Evolutionary conservation across 2,113 vertebrate genomes (phyloP).

Genomic region (Melanerpes aurifrons): DNA sequence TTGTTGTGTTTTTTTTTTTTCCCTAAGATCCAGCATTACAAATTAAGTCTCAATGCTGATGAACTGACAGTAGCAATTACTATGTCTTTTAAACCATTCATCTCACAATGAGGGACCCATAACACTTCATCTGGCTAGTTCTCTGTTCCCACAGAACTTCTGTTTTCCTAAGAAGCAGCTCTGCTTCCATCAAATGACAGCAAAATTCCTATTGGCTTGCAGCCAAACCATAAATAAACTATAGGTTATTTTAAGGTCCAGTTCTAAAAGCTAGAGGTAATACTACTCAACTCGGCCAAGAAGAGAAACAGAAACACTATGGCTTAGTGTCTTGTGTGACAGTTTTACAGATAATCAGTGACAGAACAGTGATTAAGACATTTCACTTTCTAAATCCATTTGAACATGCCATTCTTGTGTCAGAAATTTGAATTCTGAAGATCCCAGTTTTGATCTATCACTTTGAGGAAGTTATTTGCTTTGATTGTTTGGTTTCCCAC

Average conservation of each 20-base stretch:
- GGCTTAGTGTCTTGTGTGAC: background rate
- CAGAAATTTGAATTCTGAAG: background rate
- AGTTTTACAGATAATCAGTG: background rate
- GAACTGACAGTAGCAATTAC: background rate
- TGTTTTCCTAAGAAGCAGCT: background rate
- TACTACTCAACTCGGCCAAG: background rate
- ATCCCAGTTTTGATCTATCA: background rate
- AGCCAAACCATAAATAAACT: background rate
- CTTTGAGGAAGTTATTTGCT: background rate
- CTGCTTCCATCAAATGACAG: background rate
- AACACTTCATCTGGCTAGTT: background rate
- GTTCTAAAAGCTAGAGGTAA: background rate
- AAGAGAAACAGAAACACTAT: background rate
- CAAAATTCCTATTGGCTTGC: background rate
- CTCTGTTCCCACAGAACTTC: background rate
- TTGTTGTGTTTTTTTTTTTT: background rate
- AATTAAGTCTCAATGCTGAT: background rate
- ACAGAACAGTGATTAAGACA: background rate
- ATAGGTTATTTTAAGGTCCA: background rate
- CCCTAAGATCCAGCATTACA: background rate
- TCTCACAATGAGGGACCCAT: background rate
- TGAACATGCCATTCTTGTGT: background rate
- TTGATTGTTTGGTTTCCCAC: background rate
- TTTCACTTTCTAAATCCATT: background rate
- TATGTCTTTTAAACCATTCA: background rate